Conservation (phyloP, 1,140 invertebrate genomes). For the Nymphalis io region DNA sequence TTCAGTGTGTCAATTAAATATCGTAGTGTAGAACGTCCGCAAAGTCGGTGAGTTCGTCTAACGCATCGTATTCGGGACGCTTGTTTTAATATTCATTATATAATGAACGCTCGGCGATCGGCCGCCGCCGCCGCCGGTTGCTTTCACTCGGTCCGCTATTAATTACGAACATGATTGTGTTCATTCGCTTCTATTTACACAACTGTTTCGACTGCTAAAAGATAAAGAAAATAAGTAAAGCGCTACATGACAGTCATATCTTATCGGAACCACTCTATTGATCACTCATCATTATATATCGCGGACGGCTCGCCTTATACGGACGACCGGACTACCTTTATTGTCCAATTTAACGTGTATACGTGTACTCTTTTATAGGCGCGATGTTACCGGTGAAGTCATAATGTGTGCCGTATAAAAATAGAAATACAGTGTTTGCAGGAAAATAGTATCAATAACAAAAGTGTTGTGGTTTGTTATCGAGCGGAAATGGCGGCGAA, state of each 20-base stretch:
- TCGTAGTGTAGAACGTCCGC: slow-evolving; percentile 41
- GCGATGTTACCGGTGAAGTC: slow-evolving; percentile 77
- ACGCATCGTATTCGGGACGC: slow-evolving; percentile 67
- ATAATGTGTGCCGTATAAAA: slow-evolving; percentile 75
- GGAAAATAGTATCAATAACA: slow-evolving; percentile 79
- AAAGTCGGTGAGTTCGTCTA: slow-evolving; percentile 56
- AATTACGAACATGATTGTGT: slow-evolving; percentile 69
- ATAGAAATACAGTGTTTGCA: slow-evolving; percentile 76
- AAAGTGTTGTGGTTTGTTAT: slow-evolving; percentile 77
- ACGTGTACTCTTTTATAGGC: slow-evolving; percentile 68
- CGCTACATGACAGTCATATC: slow-evolving; percentile 64
- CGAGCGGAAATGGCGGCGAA: slow-evolving; percentile 74
- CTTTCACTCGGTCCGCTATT: slow-evolving; percentile 73
- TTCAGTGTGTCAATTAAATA: slow-evolving; percentile 47
- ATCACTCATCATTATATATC: slow-evolving; percentile 73
- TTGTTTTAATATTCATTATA: slow-evolving; percentile 77
- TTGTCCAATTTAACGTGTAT: slow-evolving; percentile 74
- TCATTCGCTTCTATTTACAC: slow-evolving; percentile 72
- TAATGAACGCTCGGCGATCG: slow-evolving; percentile 68
- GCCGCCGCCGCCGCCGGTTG: slow-evolving; percentile 52
- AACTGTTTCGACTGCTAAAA: slow-evolving; percentile 73
- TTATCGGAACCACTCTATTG: slow-evolving; percentile 75
- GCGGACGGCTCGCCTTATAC: slow-evolving; percentile 69
- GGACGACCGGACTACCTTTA: slow-evolving; percentile 72
- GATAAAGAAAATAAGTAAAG: slow-evolving; percentile 73